Evolutionary conservation across 2,888 invertebrate genomes (phyloP).

Genomic region (Scaptomyza parva): DNA sequence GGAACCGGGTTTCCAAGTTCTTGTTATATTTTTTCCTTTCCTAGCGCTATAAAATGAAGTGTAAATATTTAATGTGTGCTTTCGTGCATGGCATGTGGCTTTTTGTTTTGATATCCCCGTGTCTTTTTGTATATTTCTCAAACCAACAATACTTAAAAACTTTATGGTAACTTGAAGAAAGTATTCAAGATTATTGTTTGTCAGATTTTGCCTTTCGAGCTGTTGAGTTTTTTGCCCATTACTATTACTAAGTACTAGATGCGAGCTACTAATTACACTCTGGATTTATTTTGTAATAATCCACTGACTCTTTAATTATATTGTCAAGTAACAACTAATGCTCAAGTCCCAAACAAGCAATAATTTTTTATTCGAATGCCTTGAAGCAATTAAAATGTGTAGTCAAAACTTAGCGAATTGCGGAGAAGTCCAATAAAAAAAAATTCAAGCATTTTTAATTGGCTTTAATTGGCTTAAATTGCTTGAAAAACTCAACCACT

Average conservation of each 20-base stretch:
- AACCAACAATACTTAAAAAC: constrained; percentile 25
- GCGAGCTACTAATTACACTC: background rate
- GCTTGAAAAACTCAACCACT: background rate
- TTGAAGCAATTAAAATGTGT: constrained; percentile 41
- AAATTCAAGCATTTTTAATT: constrained; percentile 57
- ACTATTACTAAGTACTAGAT: background rate
- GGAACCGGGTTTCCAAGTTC: constrained; percentile 10
- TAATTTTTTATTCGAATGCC: constrained; percentile 42
- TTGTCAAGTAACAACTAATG: background rate
- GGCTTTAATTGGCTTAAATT: constrained; percentile 73
- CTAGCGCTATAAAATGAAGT: constrained; percentile 83
- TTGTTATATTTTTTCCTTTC: constrained; percentile 39
- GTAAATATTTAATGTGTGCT: constrained; percentile 85
- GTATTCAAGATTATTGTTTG: constrained; percentile 19
- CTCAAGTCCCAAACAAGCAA: constrained; percentile 18
- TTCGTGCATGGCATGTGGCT: constrained; percentile 75
- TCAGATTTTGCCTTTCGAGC: background rate
- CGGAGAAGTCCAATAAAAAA: constrained; percentile 11
- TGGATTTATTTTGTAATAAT: background rate
- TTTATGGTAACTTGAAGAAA: constrained; percentile 19
- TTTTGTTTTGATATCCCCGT: constrained; percentile 3
- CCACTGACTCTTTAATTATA: background rate
- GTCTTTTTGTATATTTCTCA: background rate
- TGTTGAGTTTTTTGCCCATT: background rate
- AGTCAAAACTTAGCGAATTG: constrained; percentile 11